Base-by-base conservation (phyloP, 2,888 invertebrate species). In the Ectobius pallidus region DNA sequence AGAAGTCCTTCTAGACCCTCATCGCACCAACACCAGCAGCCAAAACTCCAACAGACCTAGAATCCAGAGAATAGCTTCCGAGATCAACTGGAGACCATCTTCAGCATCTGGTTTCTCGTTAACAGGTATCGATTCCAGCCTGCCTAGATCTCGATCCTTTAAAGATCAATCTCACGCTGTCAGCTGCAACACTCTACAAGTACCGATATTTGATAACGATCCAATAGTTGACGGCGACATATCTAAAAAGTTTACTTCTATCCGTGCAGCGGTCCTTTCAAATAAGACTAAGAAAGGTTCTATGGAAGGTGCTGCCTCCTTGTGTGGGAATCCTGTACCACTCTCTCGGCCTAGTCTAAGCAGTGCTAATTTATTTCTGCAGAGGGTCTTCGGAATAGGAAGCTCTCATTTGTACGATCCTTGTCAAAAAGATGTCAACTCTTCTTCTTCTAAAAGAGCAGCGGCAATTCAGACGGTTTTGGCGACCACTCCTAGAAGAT, bases 321-420 rank as follows among this genome's bases (percentile, higher is more conserved):
- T 1, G 4, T 71, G 71, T 18, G 63, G 58, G 2, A 52, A 18
- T n/a, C 42, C 44, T 27, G 30, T 42, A 27, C 42, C 25, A 2
- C 6, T 44, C 18, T 22, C 58, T 86, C 89, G 16, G 86, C 87
- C 63, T 88, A 88, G 87, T 27, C 80, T 84, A 72, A 85, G 84
- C 75, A 82, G 85, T n/a, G 86, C 89, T 0, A 90, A 88, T 78
- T 83, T 89, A 52, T 86, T 90, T 68, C 82, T 89, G 14, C 88
- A 89, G 22, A 85, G 88, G 65, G 86, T 89, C 11, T 83, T 90
- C 22, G 87, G 88, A 0, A 80, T 87, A 3, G 88, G 72, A 1
- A 44, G 32, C 88, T 75, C 76, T 55, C 81, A 80, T 76, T 80
- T 80, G 70, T 44, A 65, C 55, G 70, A 69, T 34, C 44, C 14